Base-by-base conservation (phyloP, 2,888 invertebrate genomes). In the Perizoma affinitatum region DNA sequence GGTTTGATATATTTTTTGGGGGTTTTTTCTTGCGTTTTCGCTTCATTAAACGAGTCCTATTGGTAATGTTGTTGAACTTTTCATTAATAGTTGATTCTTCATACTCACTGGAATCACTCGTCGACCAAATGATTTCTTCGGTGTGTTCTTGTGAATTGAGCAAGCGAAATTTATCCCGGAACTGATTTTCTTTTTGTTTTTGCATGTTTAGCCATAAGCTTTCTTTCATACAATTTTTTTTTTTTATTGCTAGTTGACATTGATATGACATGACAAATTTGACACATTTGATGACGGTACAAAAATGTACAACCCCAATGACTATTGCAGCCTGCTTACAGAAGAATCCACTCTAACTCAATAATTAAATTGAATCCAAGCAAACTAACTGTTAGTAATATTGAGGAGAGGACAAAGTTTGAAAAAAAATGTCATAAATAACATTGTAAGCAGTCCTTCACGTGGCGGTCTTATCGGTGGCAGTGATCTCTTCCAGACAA, bases 121-220 rank as follows among this genome's bases (percentile, higher is more conserved):
- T 83, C 9, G 90, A 84, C 90, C 89, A 90, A 59, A 74, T 78
- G 35, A 92, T 91, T 59, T 87, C 84, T 62, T 83, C 83, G n/a
- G 66, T 72, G 36, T 76, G 63, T 54, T 87, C 83, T 78, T 90
- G 90, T 2, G 88, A 87, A 68, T 84, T 84, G 41, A 90, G 65
- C 53, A 86, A 65, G 5, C 71, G 61, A 65, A 90, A 90, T 68
- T 87, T 90, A 6, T 80, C 70, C 4, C 67, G 64, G 66, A 90
- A 90, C 35, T 70, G n/a, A 22, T 81, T 87, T 60, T 80, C 77
- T 70, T 80, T 82, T 35, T 70, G 75, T 61, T 80, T 84, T 70
- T 79, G 73, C 85, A 87, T 86, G 63, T 57, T 50, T 58, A 58
- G 22, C 22, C 22, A 22, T 22, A 22, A 3, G 22, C 1, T 22